A percentile compares a stretch with the other conserved stretches of the same genome.
Evolutionary conservation across 2,888 invertebrate genomes (phyloP).

Genomic region (Sarcophaga subvicina): DNA sequence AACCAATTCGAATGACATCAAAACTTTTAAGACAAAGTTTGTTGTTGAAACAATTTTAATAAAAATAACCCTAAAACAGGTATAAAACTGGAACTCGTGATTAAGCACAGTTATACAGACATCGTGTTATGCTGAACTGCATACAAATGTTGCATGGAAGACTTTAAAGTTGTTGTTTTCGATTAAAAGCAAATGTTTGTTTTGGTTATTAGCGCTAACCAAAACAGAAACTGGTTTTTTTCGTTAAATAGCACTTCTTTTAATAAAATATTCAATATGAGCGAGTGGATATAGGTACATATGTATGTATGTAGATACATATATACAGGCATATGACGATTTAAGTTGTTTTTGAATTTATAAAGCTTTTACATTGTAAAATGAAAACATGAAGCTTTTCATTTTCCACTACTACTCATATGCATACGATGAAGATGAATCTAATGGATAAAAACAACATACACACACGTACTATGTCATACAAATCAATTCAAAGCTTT

Average conservation of each 20-base stretch:
- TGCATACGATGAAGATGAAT: neutral
- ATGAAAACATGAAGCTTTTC: neutral
- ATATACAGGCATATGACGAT: neutral
- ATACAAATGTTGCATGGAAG: constrained; percentile 41
- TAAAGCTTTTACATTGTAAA: constrained; percentile 47
- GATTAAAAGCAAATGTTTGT: constrained; percentile 30
- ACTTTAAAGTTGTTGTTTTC: constrained; percentile 41
- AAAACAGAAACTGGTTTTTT: constrained; percentile 45
- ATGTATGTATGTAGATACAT: neutral
- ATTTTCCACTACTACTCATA: neutral
- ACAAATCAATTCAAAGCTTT: constrained; percentile 47
- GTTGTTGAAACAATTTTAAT: neutral
- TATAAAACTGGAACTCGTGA: constrained; percentile 33
- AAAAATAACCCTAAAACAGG: constrained; percentile 38
- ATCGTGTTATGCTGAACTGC: constrained; percentile 43
- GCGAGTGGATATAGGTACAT: neutral
- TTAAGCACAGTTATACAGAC: neutral
- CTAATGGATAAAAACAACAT: neutral
- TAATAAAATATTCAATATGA: neutral
- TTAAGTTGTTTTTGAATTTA: neutral
- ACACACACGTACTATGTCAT: neutral
- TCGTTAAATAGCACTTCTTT: constrained; percentile 21
- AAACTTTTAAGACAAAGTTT: too few species aligned
- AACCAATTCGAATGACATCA: neutral
- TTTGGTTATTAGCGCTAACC: constrained; percentile 26